A percentile compares a stretch with the other conserved stretches of the same genome.
phyloP scores from a whole-genome alignment of 2,888 invertebrate genomes.

The Malacosoma neustria region DNA sequence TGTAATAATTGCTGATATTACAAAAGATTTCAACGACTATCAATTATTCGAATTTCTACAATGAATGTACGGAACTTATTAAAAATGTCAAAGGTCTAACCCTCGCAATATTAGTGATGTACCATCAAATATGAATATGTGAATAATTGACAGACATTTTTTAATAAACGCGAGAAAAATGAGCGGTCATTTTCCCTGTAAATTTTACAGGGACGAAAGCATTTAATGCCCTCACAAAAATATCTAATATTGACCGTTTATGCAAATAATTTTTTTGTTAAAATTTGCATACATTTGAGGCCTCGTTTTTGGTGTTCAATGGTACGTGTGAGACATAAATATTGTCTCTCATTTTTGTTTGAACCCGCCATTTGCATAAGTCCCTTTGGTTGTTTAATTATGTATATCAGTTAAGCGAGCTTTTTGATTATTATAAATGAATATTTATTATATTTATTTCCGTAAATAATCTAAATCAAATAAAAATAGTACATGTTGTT shows the following conservation, averaged over 20 bases:
- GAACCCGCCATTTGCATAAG: constrained; percentile 39
- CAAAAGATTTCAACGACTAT: too few relatives aligned
- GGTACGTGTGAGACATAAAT: constrained; percentile 56
- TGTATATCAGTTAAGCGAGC: constrained; percentile 27
- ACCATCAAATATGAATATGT: constrained; percentile 41
- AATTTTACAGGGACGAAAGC: constrained; percentile 25
- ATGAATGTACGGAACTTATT: too few relatives aligned
- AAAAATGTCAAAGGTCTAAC: too few relatives aligned
- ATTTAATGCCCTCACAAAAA: constrained; percentile 25
- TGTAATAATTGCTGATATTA: too few relatives aligned
- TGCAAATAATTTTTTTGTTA: constrained; percentile 35
- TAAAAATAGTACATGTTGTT: too few relatives aligned
- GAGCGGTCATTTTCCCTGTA: constrained; percentile 20
- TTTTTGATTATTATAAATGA: constrained; percentile 20
- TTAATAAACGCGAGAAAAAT: constrained; percentile 8
- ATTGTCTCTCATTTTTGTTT: constrained; percentile 44
- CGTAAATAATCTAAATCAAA: too few relatives aligned
- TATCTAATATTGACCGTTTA: constrained; percentile 38
- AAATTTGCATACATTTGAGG: constrained; percentile 42
- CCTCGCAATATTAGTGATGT: too few relatives aligned
- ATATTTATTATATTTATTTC: constrained; percentile 5
- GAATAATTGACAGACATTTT: constrained; percentile 11
- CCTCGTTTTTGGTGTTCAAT: constrained; percentile 50
- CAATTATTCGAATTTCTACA: too few relatives aligned
- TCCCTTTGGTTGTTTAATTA: constrained; percentile 31